Evolutionary conservation across 2,113 vertebrate genomes (phyloP).

Genomic region (Ginglymostoma cirratum): DNA sequence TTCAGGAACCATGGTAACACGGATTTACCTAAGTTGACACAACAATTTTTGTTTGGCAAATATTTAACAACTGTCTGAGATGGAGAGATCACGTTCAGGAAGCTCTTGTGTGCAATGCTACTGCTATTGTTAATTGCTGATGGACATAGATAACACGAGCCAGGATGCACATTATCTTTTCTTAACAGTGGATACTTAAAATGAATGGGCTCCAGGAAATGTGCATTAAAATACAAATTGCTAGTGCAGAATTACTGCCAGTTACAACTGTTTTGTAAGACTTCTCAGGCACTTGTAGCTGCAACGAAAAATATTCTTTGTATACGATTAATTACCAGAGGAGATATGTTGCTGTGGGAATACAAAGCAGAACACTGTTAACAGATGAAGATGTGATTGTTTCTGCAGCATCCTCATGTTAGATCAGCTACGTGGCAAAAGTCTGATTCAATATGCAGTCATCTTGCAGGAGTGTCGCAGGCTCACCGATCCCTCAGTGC

Average conservation of each 20-base stretch:
- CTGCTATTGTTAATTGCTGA: conserved; percentile 22
- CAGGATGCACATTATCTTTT: neutral
- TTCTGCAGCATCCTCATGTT: neutral
- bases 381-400: neutral
- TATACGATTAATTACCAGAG: too few relatives aligned
- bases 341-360: neutral
- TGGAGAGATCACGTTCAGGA: neutral
- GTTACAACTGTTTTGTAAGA: neutral
- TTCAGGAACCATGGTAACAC: conserved; percentile 15
- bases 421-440: neutral
- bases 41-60: conserved; percentile 26
- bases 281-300: neutral
- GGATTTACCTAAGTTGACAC: conserved; percentile 7
- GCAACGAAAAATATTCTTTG: neutral
- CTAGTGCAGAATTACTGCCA: neutral
- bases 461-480: neutral
- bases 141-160: neutral
- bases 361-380: neutral
- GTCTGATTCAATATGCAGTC: neutral
- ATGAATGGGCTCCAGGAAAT: too few relatives aligned
- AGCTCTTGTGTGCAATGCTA: neutral
- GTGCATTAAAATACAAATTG: neutral
- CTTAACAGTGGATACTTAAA: neutral
- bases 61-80: conserved; percentile 25
- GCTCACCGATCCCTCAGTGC: neutral